Evolutionary conservation across 2,888 invertebrate genomes (phyloP), one percentile per base, ranked within the genome.

Genomic region (Drosophila anomalata): DNA sequence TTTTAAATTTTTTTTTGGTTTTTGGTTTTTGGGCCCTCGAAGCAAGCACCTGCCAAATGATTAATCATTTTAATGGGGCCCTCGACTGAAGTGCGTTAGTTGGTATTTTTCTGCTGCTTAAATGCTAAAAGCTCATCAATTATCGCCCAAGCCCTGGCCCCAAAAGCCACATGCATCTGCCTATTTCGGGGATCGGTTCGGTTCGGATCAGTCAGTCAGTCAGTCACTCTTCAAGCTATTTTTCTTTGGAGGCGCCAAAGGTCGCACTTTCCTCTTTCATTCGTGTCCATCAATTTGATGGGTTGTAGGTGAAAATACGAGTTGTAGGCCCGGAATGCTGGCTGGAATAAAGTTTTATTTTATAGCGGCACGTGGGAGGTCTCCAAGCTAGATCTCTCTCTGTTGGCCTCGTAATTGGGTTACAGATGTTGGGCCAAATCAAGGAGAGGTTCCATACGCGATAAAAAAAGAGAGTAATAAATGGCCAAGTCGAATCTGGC

Each of bases 1-100:
- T 24, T 24, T 22, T 22, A 22, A 4, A 36, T 20, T 20, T 14
- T 5, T 11, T 36, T 47, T 11, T 39, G 5, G 39, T 11, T 36
- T 47, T 11, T 39, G 5, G 39, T 39, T 39, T 14, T 33, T 33
- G 36, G 36, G 47, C 20, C 46, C 59, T 48, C 47, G 22, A 26
- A 42, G 39, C 39, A 48, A 69, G 79, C 90, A 90, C 90, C 90
- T 90, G 90, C 90, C 89, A 89, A 89, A 90, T 90, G 89, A 90
- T 90, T 90, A 90, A 90, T 90, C 90, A 89, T 88, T 87, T 85
- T 79, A 75, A 33, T 33, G 33, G 33, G 44, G 51, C 61, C 58
- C 36, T 20, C 48, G 31, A 50, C 48, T 46, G 29, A 44, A 46
- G 54, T 42, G 69, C 66, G 62, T 69, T 73, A 73, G 71, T 69